These are phyloP conservation scores for Sycon ciliatum DNA, from an alignment of 37 sponge, comb jelly and placozoan species.

Conservation along the genomic window DNA sequence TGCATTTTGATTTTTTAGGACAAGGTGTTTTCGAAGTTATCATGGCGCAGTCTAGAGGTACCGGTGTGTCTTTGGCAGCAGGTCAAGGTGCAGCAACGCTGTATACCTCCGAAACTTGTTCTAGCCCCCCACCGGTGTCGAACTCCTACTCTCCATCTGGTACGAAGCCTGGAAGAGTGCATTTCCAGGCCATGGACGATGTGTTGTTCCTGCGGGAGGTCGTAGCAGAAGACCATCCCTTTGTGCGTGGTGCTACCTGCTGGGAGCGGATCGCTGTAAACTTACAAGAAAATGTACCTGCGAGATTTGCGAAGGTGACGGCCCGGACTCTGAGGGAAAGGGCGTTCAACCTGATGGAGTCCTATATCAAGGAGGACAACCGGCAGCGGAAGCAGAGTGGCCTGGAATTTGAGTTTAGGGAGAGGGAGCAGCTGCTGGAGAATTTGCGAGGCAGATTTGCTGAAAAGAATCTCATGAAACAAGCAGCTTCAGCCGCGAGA, in stretches of 20 bases:
- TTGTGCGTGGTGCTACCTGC: not conserved
- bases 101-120: too few relatives aligned
- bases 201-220: not conserved
- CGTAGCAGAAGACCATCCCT: not conserved
- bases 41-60: too few relatives aligned
- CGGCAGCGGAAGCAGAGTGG: not conserved
- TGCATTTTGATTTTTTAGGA: too few relatives aligned
- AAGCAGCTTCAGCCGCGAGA: not conserved
- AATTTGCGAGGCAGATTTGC: not conserved
- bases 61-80: too few relatives aligned
- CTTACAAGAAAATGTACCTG: not conserved
- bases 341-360: not conserved
- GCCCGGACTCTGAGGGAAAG: conserved; percentile 1
- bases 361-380: not conserved
- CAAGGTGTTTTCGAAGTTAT: too few relatives aligned
- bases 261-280: not conserved
- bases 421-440: conserved; percentile 1
- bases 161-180: not conserved
- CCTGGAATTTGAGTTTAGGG: not conserved
- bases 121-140: too few relatives aligned
- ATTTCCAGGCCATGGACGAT: not conserved
- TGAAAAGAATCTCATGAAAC: not conserved
- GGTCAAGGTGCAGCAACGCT: too few relatives aligned
- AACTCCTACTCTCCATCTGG: too few relatives aligned
- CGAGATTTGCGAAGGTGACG: not conserved